Evolutionary conservation across 2,888 invertebrate species (phyloP).

Genomic region (Drosophila meridionalis): DNA sequence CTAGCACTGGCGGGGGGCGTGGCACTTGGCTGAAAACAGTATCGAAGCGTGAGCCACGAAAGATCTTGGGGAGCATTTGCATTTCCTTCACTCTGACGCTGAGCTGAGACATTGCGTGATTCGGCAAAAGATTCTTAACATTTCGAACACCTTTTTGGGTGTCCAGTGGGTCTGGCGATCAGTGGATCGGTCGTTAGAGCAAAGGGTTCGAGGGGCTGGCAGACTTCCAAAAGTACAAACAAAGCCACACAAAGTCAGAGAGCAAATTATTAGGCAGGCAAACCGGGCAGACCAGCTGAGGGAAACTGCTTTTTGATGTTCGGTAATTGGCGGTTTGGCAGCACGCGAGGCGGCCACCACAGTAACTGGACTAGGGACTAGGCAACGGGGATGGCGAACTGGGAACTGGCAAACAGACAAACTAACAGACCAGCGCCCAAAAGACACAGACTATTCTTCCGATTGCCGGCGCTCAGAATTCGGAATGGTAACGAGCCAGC

Average conservation of each 20-base stretch:
- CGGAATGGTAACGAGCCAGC: constrained; percentile 72
- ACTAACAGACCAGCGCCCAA: constrained; percentile 37
- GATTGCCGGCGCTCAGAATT: constrained; percentile 68
- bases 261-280: constrained; percentile 72
- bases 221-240: constrained; percentile 61
- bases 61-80: constrained; percentile 63
- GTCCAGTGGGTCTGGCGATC: constrained; percentile 43
- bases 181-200: constrained; percentile 16
- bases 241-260: constrained; percentile 73
- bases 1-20: constrained; percentile 42
- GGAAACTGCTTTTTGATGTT: constrained; percentile 79
- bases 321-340: constrained; percentile 80
- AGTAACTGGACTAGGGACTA: constrained; percentile 35
- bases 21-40: constrained; percentile 55
- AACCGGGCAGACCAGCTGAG: constrained; percentile 50
- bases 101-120: constrained; percentile 66
- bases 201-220: constrained; percentile 14
- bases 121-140: constrained; percentile 68
- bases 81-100: constrained; percentile 46
- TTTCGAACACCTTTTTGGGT: constrained; percentile 79
- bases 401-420: constrained; percentile 12
- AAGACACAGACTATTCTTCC: constrained; percentile 54
- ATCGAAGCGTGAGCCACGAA: constrained; percentile 69
- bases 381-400: background rate
- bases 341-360: constrained; percentile 70